A percentile compares a stretch with the other conserved stretches of the same genome.
phyloP scores from a whole-genome alignment of 2,888 invertebrate genomes.

The Octodonta nipae region DNA sequence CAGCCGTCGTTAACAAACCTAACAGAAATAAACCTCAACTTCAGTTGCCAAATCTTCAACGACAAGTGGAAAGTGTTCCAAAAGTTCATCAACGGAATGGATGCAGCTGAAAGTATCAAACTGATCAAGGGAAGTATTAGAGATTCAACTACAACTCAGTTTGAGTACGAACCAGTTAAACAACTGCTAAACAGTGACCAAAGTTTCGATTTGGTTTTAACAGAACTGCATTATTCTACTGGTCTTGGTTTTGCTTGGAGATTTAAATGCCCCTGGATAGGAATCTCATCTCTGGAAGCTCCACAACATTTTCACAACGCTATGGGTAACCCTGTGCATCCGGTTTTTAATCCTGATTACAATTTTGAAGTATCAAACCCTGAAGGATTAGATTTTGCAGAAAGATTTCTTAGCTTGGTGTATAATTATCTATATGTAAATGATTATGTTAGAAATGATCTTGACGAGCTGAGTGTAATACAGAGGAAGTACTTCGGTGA shows the following conservation, averaged over 20 bases:
- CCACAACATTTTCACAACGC: constrained; percentile 20
- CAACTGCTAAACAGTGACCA: constrained; percentile 17
- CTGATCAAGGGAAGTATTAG: constrained; percentile 1
- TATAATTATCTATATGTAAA: neutral
- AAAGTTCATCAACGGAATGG: constrained; percentile 11
- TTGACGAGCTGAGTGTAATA: neutral
- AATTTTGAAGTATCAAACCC: constrained; percentile 15
- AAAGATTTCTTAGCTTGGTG: constrained; percentile 19
- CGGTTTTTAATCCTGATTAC: constrained; percentile 27
- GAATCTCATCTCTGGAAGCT: constrained; percentile 25
- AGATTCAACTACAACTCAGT: no score
- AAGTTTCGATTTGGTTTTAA: constrained; percentile 25
- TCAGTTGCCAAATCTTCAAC: no score
- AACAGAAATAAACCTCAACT: constrained; percentile 34
- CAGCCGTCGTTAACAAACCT: constrained; percentile 30
- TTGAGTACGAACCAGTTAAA: constrained; percentile 1
- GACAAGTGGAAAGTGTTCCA: no score
- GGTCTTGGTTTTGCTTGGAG: constrained; percentile 20
- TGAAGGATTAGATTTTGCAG: constrained; percentile 18
- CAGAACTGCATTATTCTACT: constrained; percentile 22
- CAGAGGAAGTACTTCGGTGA: neutral
- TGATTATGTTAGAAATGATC: neutral
- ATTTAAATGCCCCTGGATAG: constrained; percentile 28
- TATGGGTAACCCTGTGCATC: constrained; percentile 28
- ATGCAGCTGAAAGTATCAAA: neutral